Conservation (phyloP, 2,113 vertebrate species). For the Seriola quinqueradiata region DNA sequence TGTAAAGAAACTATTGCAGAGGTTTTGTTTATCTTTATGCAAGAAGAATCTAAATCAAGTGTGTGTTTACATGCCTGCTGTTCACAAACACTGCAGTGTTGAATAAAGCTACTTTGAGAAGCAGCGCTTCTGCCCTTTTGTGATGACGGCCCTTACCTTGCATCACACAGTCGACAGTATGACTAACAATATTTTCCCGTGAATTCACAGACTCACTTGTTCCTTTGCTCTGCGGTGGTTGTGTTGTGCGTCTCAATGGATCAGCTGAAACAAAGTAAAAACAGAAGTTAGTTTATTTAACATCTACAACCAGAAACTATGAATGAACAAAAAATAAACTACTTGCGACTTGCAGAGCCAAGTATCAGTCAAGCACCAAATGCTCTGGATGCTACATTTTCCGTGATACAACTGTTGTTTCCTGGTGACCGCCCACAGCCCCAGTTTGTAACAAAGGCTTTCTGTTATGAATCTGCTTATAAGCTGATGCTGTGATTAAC, state of each 20-base stretch:
- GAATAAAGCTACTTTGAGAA: neutral
- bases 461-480: too few relatives aligned
- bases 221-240: neutral
- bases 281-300: neutral
- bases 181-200: too few relatives aligned
- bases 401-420: too few relatives aligned
- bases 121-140: neutral
- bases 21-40: neutral
- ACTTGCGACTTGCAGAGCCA: too few relatives aligned
- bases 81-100: neutral
- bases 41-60: neutral
- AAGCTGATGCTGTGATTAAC: too few relatives aligned
- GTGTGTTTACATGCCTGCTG: neutral
- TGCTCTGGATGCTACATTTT: too few relatives aligned
- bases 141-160: neutral
- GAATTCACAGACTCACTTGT: slow-evolving; percentile 33
- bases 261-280: slow-evolving; percentile 51
- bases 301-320: neutral
- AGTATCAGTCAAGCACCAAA: too few relatives aligned
- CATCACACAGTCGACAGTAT: neutral
- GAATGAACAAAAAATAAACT: neutral
- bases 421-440: too few relatives aligned
- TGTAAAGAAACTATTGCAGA: neutral
- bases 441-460: too few relatives aligned
- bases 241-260: neutral